phyloP scores from a whole-genome alignment of 2,888 invertebrate genomes.

The Xanthostigma xanthostigma region DNA sequence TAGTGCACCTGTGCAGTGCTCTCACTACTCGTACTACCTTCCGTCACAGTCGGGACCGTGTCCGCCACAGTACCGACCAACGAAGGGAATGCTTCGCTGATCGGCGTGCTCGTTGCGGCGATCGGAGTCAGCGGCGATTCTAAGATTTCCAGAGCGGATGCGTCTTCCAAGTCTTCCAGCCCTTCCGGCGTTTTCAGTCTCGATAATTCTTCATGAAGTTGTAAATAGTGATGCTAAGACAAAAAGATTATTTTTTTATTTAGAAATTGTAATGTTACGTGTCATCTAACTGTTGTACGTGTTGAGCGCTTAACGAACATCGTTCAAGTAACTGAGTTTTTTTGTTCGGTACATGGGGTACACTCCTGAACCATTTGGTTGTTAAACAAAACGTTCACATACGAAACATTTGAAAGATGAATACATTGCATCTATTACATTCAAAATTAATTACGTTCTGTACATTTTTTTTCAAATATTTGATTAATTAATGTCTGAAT shows the following conservation, averaged over 20 bases:
- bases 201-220: slow-evolving; percentile 71
- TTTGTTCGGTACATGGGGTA: too few species aligned
- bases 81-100: slow-evolving; percentile 7
- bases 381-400: too few species aligned
- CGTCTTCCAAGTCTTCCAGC: slow-evolving; percentile 53
- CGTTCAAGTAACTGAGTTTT: background rate
- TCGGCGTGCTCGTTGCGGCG: slow-evolving; percentile 6
- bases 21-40: slow-evolving; percentile 20
- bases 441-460: too few species aligned
- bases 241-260: slow-evolving; percentile 1
- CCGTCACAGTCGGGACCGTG: slow-evolving; percentile 19
- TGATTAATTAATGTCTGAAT: too few species aligned
- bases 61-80: slow-evolving; percentile 15
- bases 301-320: too few species aligned
- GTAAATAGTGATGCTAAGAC: slow-evolving; percentile 61
- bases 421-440: too few species aligned
- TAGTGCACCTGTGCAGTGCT: slow-evolving; percentile 18
- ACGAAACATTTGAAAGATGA: too few species aligned
- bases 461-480: too few species aligned
- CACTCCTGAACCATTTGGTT: too few species aligned
- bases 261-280: background rate
- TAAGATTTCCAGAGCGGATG: slow-evolving; percentile 19
- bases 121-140: slow-evolving; percentile 14
- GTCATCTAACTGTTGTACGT: too few species aligned
- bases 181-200: slow-evolving; percentile 69